A percentile compares a stretch with the other conserved stretches of the same genome.
These are phyloP conservation scores for Mormoops blainvillei DNA, from an alignment of 2,113 vertebrate species.

Conservation along the genomic window DNA sequence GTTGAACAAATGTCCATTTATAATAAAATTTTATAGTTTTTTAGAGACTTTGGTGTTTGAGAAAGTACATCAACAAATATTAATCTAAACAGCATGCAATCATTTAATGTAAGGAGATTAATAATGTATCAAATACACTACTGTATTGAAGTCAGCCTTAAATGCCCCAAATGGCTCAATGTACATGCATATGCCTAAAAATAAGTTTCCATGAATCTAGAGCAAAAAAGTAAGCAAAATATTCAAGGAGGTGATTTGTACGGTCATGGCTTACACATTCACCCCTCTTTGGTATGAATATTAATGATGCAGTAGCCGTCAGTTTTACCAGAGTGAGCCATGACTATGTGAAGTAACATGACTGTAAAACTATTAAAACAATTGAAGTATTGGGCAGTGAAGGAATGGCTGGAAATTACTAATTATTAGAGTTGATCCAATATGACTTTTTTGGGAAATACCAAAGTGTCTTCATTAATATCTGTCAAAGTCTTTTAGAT, in stretches of 20 bases:
- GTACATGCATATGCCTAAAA: not conserved
- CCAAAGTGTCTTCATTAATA: not conserved
- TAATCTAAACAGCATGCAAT: not conserved
- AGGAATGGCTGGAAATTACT: not conserved
- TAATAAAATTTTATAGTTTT: not conserved
- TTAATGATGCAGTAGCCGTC: not conserved
- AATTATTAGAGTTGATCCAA: not conserved
- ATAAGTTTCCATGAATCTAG: not conserved
- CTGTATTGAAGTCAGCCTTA: not conserved
- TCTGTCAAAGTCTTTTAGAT: not conserved
- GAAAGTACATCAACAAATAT: not conserved
- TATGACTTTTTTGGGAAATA: not conserved
- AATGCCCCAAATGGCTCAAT: not conserved
- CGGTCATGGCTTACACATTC: not conserved
- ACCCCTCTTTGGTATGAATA: not conserved
- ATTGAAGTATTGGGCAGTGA: not conserved
- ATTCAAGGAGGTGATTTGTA: not conserved
- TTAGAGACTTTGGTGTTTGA: slow-evolving; percentile 16
- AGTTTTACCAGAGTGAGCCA: not conserved
- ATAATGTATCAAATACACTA: not conserved
- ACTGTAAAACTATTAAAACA: slow-evolving; percentile 35
- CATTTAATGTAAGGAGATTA: slow-evolving; percentile 37
- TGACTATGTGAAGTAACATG: not conserved
- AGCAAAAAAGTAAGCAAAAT: not conserved
- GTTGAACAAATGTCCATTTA: not conserved